Evolutionary conservation across 1,140 invertebrate species (phyloP).

Genomic region (Thaumetopoea pityocampa): DNA sequence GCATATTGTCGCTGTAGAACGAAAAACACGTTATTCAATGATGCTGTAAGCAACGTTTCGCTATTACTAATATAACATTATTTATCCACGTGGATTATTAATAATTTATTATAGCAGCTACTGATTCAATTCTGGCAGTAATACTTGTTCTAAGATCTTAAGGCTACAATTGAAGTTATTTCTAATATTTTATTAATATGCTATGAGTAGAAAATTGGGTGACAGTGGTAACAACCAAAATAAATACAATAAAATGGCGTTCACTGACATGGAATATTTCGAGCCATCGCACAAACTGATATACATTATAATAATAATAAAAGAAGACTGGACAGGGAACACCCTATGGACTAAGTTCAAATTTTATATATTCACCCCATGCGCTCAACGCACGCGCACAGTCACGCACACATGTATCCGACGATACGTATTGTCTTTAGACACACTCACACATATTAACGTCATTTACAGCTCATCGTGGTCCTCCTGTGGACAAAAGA

Average conservation of each 20-base stretch:
- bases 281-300: constrained; percentile 39
- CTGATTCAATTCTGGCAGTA: no score
- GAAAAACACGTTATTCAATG: no score
- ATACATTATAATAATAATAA: constrained; percentile 7
- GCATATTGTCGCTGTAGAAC: no score
- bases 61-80: no score
- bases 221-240: constrained; percentile 20
- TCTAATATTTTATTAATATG: no score
- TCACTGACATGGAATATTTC: constrained; percentile 44
- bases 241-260: constrained; percentile 11
- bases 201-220: no score
- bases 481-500: constrained; percentile 55
- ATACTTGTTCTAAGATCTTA: no score
- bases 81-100: no score
- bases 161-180: no score
- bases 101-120: no score
- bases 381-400: constrained; percentile 19
- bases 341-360: constrained; percentile 19
- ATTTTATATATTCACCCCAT: constrained; percentile 8
- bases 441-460: constrained; percentile 37
- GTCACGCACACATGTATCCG: constrained; percentile 32
- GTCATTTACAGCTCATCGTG: constrained; percentile 81
- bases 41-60: no score
- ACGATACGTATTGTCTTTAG: constrained; percentile 51
- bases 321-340: constrained; percentile 17